Evolutionary conservation across 2,113 vertebrate species (phyloP).

Genomic region (Colaptes auratus): DNA sequence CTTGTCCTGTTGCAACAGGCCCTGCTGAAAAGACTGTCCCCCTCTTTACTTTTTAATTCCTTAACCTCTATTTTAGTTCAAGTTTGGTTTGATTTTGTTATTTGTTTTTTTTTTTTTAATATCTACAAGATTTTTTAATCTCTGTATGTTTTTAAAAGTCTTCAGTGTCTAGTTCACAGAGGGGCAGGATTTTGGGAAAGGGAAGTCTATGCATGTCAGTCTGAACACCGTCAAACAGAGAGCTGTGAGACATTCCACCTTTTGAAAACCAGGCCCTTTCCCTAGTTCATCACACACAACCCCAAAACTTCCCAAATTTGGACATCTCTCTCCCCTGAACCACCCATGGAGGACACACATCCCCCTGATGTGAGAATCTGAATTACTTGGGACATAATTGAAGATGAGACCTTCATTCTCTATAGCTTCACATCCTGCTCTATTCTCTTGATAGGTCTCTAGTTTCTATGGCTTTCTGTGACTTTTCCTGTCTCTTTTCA

Average conservation of each 20-base stretch:
- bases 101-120: no score
- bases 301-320: background rate
- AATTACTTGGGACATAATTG: background rate
- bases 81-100: background rate
- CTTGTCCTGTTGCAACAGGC: no score
- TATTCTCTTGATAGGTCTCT: background rate
- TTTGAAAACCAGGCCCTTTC: background rate
- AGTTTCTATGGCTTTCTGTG: background rate
- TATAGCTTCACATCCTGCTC: rapidly evolving
- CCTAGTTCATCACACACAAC: background rate
- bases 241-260: background rate
- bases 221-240: rapidly evolving
- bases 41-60: background rate
- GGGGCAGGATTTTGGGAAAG: background rate
- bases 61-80: background rate
- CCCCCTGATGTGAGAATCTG: background rate
- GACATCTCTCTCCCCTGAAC: background rate
- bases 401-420: background rate
- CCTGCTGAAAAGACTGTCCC: no score
- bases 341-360: background rate
- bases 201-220: background rate
- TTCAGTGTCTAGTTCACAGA: background rate
- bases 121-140: background rate
- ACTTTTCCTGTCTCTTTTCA: background rate
- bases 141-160: background rate